Conservation (phyloP, 1,140 invertebrate genomes). For the Eubasilissa regina region DNA sequence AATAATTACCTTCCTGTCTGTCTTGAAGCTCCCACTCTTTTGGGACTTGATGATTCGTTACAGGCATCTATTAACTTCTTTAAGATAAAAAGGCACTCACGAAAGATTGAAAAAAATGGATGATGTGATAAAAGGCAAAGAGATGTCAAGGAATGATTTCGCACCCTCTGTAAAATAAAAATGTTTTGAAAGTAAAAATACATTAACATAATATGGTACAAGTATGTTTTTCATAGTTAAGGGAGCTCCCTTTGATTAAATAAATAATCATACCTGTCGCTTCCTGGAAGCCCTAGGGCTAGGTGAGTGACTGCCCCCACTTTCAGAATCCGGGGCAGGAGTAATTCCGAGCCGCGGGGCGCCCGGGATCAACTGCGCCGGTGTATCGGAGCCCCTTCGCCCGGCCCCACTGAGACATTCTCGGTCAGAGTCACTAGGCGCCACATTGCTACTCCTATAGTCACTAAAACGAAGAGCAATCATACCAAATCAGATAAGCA, state of each 20-base stretch:
- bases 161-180: slow-evolving; percentile 77
- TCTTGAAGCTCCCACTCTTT: slow-evolving; percentile 90
- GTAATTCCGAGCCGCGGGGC: slow-evolving; percentile 77
- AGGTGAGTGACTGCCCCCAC: slow-evolving; percentile 88
- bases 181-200: background rate
- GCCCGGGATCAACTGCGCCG: slow-evolving; percentile 63
- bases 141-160: slow-evolving; percentile 95
- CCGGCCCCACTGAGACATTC: slow-evolving; percentile 77
- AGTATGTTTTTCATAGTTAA: too few species aligned
- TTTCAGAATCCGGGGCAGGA: slow-evolving; percentile 86
- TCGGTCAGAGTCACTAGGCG: slow-evolving; percentile 89
- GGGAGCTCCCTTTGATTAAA: too few species aligned
- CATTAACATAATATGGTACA: background rate
- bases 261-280: slow-evolving; percentile 75
- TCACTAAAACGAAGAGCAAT: slow-evolving; percentile 78
- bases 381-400: slow-evolving; percentile 78
- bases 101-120: slow-evolving; percentile 98
- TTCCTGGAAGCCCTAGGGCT: slow-evolving; percentile 87
- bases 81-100: slow-evolving; percentile 96
- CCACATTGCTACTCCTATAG: slow-evolving; percentile 91
- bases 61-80: slow-evolving; percentile 97
- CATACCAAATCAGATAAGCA: slow-evolving; percentile 19
- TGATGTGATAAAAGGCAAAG: slow-evolving; percentile 99
- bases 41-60: slow-evolving; percentile 92
- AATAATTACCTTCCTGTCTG: slow-evolving; percentile 88